These are phyloP conservation scores for Mythimna pallens DNA, from an alignment of 2,888 invertebrate genomes.

Conservation along the genomic window DNA sequence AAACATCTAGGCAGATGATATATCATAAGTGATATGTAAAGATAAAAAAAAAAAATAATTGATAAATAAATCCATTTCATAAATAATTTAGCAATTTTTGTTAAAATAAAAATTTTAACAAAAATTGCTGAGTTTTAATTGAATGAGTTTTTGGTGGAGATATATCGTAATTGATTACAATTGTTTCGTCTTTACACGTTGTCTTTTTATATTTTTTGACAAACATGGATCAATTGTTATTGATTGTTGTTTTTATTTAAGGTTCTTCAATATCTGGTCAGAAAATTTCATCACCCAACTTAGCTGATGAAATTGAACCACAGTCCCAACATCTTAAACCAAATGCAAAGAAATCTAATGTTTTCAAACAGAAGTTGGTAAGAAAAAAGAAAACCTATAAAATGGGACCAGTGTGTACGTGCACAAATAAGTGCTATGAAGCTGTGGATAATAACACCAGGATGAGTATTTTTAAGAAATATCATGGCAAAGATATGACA, in stretches of 20 bases:
- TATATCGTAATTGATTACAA: no score
- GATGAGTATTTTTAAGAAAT: slow-evolving; percentile 14
- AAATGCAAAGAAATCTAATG: not conserved
- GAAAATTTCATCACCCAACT: not conserved
- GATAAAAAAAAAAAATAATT: no score
- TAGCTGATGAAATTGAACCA: not conserved
- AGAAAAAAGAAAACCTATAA: not conserved
- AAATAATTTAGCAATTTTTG: no score
- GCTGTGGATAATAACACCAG: not conserved
- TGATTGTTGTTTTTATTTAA: not conserved
- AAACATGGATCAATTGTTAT: not conserved
- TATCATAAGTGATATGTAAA: no score
- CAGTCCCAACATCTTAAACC: not conserved
- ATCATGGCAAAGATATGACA: slow-evolving; percentile 8
- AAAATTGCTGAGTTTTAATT: no score
- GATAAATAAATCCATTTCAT: no score
- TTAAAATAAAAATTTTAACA: no score
- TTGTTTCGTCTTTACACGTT: no score
- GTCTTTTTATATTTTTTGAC: no score
- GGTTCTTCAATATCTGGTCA: not conserved
- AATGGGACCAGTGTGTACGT: slow-evolving; percentile 14
- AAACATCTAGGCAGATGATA: no score
- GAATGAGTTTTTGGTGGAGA: no score
- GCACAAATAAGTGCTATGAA: slow-evolving; percentile 11
- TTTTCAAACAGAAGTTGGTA: not conserved